Evolutionary conservation across 2,113 vertebrate species (phyloP), one percentile per base, ranked within the genome.

Genomic region (Myxocyprinus asiaticus): DNA sequence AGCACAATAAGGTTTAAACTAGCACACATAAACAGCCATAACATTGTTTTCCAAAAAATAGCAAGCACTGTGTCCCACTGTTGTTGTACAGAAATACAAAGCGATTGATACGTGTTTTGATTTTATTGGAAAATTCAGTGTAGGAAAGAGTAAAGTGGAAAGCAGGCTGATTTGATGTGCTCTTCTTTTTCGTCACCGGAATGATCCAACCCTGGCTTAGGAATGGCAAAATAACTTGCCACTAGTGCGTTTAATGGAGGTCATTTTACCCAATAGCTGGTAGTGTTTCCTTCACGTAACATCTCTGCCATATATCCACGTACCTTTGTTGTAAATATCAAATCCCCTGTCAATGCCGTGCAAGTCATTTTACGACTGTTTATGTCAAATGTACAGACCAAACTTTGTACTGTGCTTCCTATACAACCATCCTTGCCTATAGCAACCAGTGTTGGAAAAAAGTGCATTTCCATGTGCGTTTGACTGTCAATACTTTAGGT

Each of bases 31-130:
- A 79, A 83, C 70, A 75, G 55, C 70, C 64, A 63, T 63, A 68
- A 64, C 44, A 12, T 66, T 81, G 73, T 78, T 79, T 83, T 81
- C 77, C 73, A 11, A 17, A 79, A 71, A 79, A 72, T 67, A 59
- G 15, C 63, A 76, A 45, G 58, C 42, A n/a, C n/a, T 48, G 6
- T 73, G 75, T 69, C 33, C 56, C 51, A 51, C 61, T 59, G 71
- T 50, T 48, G 76, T 33, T 61, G 42, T 55, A 72, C 44, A 64
- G 69, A 66, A 17, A 73, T 61, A 67, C 62, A 51, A 77, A 78
- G 75, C 63, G 43, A 14, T 55, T 64, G 12, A 50, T 45, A 51
- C 15, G 48, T 47, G 5, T 51, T 45, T 58, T 42, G 51, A 67
- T 10, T 9, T 42, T 15, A 64, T 56, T 44, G 0, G 22, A 69